Evolutionary conservation across 2,113 vertebrate species (phyloP), one percentile per base, ranked within the genome.

Genomic region (Indicator maculatus): DNA sequence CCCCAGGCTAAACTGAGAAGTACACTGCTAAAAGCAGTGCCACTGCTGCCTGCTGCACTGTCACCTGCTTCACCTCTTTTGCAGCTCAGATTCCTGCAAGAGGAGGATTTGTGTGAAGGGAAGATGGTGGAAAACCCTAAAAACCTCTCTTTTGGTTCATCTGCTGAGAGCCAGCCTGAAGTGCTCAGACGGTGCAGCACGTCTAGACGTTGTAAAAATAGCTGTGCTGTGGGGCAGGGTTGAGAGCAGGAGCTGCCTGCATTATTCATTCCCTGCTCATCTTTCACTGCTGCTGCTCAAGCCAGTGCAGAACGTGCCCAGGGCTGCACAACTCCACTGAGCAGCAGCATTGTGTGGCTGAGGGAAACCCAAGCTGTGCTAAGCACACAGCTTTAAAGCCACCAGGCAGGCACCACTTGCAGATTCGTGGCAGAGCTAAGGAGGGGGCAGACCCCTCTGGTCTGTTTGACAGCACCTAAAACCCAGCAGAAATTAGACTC

Each of bases 121-220:
- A 71, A 77, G 93, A 28, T 33, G 56, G 41, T 66, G 76, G 75
- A 65, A 56, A 27, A 52, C 45, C 27, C 3, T 61, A 18, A 82
- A 86, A 3, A 7, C 38, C 58, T 71, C 50, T 1, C 41, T 69
- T 59, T 56, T 67, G 67, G 55, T 5, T 66, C 65, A 28, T 77
- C 31, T 63, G 71, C 87, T 39, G 72, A 64, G 80, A 81, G 87
- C 16, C 64, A 86, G 76, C 67, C 76, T 15, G 3, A n/a, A 94
- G 83, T 38, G 65, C 78, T 72, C 77, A 61, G 94, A 30, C 52
- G 80, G 45, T 67, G 88, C 92, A 79, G 45, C 33, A 24, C 61
- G 86, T 95, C 93, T 95, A 96, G 93, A 95, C 90, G 33, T 26
- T 63, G 44, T 84, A 93, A 96, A 95, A 96, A 95, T 88, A 96